Base-by-base conservation (phyloP, 35 echinoderm and acorn worm species). In the Holothuria glaberrima region DNA sequence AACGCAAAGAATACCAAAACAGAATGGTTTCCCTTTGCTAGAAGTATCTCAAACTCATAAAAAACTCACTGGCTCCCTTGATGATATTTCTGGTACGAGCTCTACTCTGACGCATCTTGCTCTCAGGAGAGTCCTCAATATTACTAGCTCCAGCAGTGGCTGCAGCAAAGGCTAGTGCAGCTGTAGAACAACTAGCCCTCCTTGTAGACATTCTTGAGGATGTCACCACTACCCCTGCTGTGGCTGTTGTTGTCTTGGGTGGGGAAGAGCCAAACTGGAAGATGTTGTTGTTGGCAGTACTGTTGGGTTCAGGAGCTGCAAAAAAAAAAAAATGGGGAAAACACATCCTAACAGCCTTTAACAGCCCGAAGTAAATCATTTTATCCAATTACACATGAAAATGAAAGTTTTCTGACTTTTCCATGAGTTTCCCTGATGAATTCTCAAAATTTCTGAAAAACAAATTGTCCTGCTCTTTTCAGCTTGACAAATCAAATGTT, bases 191-290 rank as follows among this genome's bases (percentile, higher is more conserved):
- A 67, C 96, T 98, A 29, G 97, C 94, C 73, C 97, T 86, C 35
- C 97, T 86, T 25, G 93, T 99, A 58, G 97, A 99, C 93, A 91
- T 89, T 9, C 97, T 88, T 4, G 97, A 99, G 6, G 97, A 99
- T 12, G 97, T 99, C 62, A 99, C 97, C 68, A 99, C 97, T 21
- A 99, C 97, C 12, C 97, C 97, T 18, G 97, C 97, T 14, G 97
- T 87, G 31, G 92, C 93, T 0, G 91, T 93, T 56, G 88, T 94
- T 28, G 60, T 94, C 30, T 91, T 88, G 35, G 95, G 95, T 79
- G 95, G 90, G 33, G 89, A 89, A 84, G 56, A 69, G 50, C 86
- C 27, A 82, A 92, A 93, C 87, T 93, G 91, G 87, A 93, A 93
- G 85, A 69, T 69, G 44, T 87, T 87, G 62, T 57, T 84, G 57